Conservation (phyloP, 2,888 invertebrate species). For the Malthinus flaveolus region DNA sequence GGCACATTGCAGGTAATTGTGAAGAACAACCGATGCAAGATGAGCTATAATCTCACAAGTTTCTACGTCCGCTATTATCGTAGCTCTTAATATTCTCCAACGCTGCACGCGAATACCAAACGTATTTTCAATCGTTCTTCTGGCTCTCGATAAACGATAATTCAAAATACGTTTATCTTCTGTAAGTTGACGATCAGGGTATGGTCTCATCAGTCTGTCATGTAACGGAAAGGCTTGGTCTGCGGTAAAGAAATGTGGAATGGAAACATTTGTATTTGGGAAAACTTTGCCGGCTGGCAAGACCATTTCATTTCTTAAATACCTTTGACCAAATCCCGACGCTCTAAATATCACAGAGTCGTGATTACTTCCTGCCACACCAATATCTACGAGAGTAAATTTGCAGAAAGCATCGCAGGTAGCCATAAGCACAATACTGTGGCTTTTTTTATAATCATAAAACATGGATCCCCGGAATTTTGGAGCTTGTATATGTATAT, state of each 20-base stretch:
- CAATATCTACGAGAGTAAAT: constrained; percentile 26
- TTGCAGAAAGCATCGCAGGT: constrained; percentile 27
- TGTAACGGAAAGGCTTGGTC: constrained; percentile 32
- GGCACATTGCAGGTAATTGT: too few species aligned
- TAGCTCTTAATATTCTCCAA: too few species aligned
- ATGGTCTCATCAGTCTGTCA: too few species aligned
- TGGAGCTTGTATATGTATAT: constrained; percentile 2
- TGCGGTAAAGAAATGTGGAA: constrained; percentile 27
- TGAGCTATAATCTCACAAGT: too few species aligned
- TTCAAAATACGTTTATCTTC: too few species aligned
- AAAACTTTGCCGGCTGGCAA: constrained; percentile 17
- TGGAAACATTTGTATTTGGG: constrained; percentile 15
- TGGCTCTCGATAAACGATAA: too few species aligned
- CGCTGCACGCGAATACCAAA: too few species aligned
- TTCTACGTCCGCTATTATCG: too few species aligned
- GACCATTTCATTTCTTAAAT: not conserved
- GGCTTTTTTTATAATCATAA: constrained; percentile 4
- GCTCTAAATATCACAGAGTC: not conserved
- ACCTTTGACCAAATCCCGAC: not conserved
- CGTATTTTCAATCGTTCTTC: too few species aligned
- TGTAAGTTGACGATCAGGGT: too few species aligned
- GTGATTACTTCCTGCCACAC: constrained; percentile 13
- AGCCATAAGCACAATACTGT: constrained; percentile 27
- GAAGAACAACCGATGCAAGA: too few species aligned
- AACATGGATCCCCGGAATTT: constrained; percentile 14